These are phyloP conservation scores for Lepus townsendii DNA, from an alignment of 2,797 vertebrate species.

Conservation along the genomic window DNA sequence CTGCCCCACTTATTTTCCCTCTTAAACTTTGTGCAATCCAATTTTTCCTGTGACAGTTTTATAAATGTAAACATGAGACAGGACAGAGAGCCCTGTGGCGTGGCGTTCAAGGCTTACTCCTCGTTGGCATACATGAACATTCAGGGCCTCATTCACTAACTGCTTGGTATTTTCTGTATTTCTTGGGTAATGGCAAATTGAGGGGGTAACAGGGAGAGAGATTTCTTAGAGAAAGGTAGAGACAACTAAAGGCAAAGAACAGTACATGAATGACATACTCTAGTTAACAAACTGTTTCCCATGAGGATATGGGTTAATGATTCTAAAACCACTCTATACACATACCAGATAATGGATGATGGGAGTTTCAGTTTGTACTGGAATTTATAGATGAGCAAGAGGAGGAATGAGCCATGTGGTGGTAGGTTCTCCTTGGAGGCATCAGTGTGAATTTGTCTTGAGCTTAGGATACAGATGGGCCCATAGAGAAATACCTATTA, in stretches of 20 bases:
- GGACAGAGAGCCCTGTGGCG: not conserved
- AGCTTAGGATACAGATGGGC: not conserved
- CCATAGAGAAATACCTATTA: not conserved
- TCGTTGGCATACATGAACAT: not conserved
- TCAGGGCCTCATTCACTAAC: not conserved
- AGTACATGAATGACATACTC: not conserved
- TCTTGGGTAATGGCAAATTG: slow-evolving; percentile 6
- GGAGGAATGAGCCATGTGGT: too few species aligned
- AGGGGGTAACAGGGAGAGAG: not conserved
- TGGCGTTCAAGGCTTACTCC: not conserved
- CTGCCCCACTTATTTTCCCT: not conserved
- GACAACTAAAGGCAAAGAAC: not conserved
- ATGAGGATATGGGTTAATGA: not conserved
- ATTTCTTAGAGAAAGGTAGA: not conserved
- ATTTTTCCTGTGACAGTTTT: not conserved
- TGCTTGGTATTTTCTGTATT: not conserved
- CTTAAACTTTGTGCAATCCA: not conserved
- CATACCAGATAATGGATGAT: not conserved
- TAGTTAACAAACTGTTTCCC: not conserved
- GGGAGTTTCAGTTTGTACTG: not conserved
- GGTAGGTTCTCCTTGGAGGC: not conserved
- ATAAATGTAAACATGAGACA: not conserved
- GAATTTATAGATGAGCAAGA: not conserved
- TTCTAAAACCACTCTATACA: not conserved
- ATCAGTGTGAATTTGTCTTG: not conserved